A percentile compares a stretch with the other conserved stretches of the same genome.
phyloP scores from a whole-genome alignment of 2,888 invertebrate species.

The Hypselothyrea guttata region DNA sequence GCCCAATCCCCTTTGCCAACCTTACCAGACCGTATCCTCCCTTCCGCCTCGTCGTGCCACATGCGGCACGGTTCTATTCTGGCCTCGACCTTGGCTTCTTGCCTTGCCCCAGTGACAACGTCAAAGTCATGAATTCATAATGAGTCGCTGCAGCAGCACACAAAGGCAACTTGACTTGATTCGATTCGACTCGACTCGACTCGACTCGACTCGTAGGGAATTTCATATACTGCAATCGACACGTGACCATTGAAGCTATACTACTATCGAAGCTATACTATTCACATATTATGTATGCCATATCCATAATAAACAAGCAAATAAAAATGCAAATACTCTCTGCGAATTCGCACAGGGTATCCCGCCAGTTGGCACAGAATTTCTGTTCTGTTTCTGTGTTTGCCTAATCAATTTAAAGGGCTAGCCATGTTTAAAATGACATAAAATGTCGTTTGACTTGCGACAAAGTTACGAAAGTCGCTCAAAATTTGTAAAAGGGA shows the following conservation, averaged over 20 bases:
- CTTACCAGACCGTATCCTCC: neutral
- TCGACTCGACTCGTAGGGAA: constrained; percentile 22
- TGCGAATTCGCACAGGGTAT: neutral
- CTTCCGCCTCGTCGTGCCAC: neutral
- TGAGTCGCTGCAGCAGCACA: constrained; percentile 21
- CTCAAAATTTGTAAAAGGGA: too few relatives aligned
- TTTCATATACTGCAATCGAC: constrained; percentile 29
- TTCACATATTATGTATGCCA: too few relatives aligned
- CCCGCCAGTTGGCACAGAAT: neutral
- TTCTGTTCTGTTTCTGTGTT: too few relatives aligned
- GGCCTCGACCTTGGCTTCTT: neutral
- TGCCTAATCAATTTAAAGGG: constrained; percentile 2
- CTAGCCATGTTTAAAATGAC: constrained; percentile 1
- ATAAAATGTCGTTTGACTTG: neutral
- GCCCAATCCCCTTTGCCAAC: neutral
- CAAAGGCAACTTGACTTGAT: constrained; percentile 17
- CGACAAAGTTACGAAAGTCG: too few relatives aligned
- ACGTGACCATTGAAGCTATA: constrained; percentile 28
- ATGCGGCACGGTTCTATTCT: neutral
- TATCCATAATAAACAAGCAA: too few relatives aligned
- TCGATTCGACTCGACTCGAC: constrained; percentile 9
- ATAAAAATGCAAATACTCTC: too few relatives aligned
- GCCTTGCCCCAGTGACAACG: constrained; percentile 8
- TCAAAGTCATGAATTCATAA: constrained; percentile 51
- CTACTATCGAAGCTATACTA: too few relatives aligned